phyloP scores from a whole-genome alignment of 2,888 invertebrate species.

The Trichogramma dendrolimi region DNA sequence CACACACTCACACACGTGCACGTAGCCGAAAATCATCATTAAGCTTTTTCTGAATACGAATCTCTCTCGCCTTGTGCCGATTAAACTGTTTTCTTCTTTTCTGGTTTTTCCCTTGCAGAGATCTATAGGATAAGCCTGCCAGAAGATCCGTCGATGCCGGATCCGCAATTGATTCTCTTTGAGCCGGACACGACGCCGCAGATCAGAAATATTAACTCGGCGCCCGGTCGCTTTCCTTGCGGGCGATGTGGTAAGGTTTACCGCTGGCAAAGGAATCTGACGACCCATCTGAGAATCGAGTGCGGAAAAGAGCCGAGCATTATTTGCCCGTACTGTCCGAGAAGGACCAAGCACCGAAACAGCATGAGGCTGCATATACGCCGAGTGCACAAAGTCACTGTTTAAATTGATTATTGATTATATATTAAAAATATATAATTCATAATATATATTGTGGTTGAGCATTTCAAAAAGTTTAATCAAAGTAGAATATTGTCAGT shows the following conservation, averaged over 20 bases:
- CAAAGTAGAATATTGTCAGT: no score
- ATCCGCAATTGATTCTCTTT: no score
- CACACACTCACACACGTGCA: no score
- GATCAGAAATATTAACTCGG: slow-evolving; percentile 15
- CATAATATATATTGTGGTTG: no score
- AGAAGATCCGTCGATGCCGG: background rate
- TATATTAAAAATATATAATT: no score
- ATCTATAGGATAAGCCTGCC: slow-evolving; percentile 5
- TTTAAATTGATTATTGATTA: background rate
- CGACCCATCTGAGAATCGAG: slow-evolving; percentile 58
- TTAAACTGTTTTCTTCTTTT: no score
- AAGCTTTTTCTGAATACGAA: no score
- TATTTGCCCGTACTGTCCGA: slow-evolving; percentile 55
- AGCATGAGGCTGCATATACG: slow-evolving; percentile 55
- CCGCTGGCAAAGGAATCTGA: slow-evolving; percentile 59
- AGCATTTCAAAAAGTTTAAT: no score
- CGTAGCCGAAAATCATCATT: slow-evolving; percentile 16
- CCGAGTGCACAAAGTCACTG: slow-evolving; percentile 40
- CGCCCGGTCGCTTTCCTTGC: slow-evolving; percentile 50
- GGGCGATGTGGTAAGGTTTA: slow-evolving; percentile 59
- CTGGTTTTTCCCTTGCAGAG: slow-evolving; percentile 19
- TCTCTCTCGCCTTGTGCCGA: no score
- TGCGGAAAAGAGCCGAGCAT: slow-evolving; percentile 60
- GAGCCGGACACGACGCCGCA: background rate
- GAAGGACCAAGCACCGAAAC: slow-evolving; percentile 55